Base-by-base conservation (phyloP, 2,888 invertebrate species). In the Patella depressa region DNA sequence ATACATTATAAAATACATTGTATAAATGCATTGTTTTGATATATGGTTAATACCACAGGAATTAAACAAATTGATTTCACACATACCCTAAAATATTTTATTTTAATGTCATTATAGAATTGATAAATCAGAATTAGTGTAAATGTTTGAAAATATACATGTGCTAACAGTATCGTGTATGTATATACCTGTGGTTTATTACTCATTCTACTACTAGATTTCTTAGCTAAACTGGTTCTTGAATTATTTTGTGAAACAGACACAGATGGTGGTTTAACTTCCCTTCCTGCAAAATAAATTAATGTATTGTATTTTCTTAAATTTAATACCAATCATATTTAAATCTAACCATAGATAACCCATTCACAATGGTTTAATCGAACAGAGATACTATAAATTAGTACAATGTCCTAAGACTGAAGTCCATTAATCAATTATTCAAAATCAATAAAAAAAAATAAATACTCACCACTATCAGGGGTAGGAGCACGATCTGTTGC, bases 281-380 rank as follows among this genome's bases (percentile, higher is more conserved):
- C 76, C 57, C 73, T 75, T n/a, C 54, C 76, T 72, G 76, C 34
- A 70, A 53, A 71, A 45, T 71, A 34, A 65, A 12, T 71, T 75
- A n/a, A 24, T 70, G 9, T 9, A 45, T 7, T 45, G 7, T 45
- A 9, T 45, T 45, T 45, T 45, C 7, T 9, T 9, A 45, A 45
- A 45, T 45, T 9, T 1, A 45, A 45, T 45, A 45, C 9, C 7
- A 45, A 45, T 9, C 45, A 7, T 45, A 45, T 45, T 45, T 45
- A 45, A 45, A 45, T 1, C 45, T 45, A 45, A 45, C 45, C 45
- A 45, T 9, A 45, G 9, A 45, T 45, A 45, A 45, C 45, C 45
- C 34, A 34, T 29, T 71, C 24, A n/a, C 29, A 71, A 71, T 19
- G 17, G 29, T 71, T 12, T 29, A n/a, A 71, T 24, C 19, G 45